Base-by-base conservation (phyloP, 2,113 vertebrate genomes). In the Callipepla californica region DNA sequence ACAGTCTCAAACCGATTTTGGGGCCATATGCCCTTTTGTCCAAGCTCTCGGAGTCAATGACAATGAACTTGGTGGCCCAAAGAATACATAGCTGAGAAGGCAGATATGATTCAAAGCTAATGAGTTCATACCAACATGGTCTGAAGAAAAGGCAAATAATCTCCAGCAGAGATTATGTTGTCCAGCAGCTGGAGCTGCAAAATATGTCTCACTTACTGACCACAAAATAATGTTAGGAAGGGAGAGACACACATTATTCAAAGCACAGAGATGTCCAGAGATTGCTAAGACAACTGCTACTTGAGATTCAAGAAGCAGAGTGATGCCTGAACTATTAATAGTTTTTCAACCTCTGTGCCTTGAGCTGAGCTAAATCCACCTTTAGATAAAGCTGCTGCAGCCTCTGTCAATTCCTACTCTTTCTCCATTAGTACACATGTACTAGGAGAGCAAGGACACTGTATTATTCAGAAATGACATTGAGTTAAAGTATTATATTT, bases 291-390 rank as follows among this genome's bases (percentile, higher is more conserved):
- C 6, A n/a, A 38, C 15, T 79, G 8, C 30, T 91, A 9, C 18
- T 79, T 80, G 16, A 68, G 3, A 75, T 14, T 67, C 2, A 1
- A 36, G 47, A 8, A 70, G 32, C 7, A 80, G 47, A 70, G 9
- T 16, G 32, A 32, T 26, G 4, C 1, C 22, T 61, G 2, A 30
- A 10, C 2, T 80, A 0, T n/a, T 40, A 36, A 16, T 17, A 51
- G 11, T 10, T 92, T 75, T 42, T 57, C 32, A 65, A 57, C 6
- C 25, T 77, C 11, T 30, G 67, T 67, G 14, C 11, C n/a, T 18
- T 86, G 28, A 74, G 40, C 25, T 83, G 55, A 87, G 12, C 28
- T 81, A 70, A 75, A 63, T 65, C 55, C 53, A 23, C 38, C 16
- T 40, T 25, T 40, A 61, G 19, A 68, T 67, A 86, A 69, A 92